A percentile compares a stretch with the other conserved stretches of the same genome.
Evolutionary conservation across 2,797 vertebrate species (phyloP).

Genomic region (Alca torda): DNA sequence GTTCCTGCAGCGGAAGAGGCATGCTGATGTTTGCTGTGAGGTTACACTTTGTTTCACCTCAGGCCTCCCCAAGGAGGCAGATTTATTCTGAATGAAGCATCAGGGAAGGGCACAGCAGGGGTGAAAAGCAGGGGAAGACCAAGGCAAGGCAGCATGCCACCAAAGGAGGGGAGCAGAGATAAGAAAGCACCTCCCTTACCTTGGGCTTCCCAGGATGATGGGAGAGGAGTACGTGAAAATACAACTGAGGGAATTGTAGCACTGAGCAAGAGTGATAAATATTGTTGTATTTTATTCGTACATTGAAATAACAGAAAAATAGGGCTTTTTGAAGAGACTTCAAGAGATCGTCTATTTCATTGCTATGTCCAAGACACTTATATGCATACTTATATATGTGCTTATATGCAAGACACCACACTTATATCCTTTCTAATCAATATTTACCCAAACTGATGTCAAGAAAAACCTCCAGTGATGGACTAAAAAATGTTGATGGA

Average conservation of each 20-base stretch:
- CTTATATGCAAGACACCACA: background rate
- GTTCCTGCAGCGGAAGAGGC: background rate
- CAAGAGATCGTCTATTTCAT: background rate
- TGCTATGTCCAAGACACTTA: background rate
- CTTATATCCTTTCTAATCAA: background rate
- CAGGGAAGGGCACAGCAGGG: background rate
- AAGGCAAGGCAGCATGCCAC: background rate
- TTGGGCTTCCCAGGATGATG: background rate
- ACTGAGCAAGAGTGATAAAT: background rate
- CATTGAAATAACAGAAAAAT: background rate
- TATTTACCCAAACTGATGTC: background rate
- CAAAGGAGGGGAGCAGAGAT: background rate
- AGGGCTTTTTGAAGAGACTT: background rate
- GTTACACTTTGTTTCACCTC: background rate
- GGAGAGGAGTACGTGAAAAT: background rate
- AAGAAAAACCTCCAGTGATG: background rate
- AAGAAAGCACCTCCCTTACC: background rate
- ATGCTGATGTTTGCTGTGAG: background rate
- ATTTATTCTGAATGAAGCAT: background rate
- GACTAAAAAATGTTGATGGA: background rate
- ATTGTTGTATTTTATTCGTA: background rate
- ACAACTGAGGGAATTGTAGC: background rate
- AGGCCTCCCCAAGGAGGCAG: background rate
- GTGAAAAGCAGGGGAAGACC: background rate
- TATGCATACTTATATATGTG: too few relatives aligned